Conservation (phyloP, 2,113 vertebrate species). For the pig (Sus scrofa) region DNA sequence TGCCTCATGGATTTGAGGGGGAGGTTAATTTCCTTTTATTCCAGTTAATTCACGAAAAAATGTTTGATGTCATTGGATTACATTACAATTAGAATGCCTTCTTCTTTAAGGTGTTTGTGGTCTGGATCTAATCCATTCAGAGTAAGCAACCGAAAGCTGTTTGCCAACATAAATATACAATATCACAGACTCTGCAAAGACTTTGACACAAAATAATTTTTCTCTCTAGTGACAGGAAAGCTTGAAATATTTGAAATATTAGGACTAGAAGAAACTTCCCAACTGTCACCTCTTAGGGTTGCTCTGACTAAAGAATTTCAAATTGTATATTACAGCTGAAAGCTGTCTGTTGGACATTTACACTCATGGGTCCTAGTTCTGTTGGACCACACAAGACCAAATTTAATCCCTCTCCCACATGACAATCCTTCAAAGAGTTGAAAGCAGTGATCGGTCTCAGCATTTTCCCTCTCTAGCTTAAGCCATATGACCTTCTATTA, state of each 20-base stretch:
- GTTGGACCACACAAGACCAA: slow-evolving; percentile 33
- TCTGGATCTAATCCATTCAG: not conserved
- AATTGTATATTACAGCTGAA: not conserved
- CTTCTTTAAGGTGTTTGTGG: not conserved
- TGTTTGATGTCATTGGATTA: not conserved
- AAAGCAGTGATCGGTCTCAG: slow-evolving; percentile 50
- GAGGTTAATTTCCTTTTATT: not conserved
- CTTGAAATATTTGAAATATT: not conserved
- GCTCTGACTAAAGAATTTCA: not conserved
- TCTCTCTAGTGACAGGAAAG: not conserved
- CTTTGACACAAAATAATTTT: not conserved
- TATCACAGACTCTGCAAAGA: not conserved
- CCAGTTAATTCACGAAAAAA: slow-evolving; percentile 23
- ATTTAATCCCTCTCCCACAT: slow-evolving; percentile 49
- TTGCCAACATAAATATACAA: not conserved
- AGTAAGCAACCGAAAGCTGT: not conserved
- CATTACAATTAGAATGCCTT: not conserved
- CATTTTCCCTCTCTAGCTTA: slow-evolving; percentile 45
- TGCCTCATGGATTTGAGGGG: not conserved
- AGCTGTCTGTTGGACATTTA: not conserved
- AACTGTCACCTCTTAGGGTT: not conserved
- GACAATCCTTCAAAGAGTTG: slow-evolving; percentile 63
- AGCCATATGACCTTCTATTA: slow-evolving; percentile 19
- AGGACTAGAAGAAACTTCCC: not conserved
- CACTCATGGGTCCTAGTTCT: not conserved